Percentiles rank a stretch among this genome's conserved stretches.
Conservation (phyloP, 2,888 invertebrate species). For the Dynastes tityus region DNA sequence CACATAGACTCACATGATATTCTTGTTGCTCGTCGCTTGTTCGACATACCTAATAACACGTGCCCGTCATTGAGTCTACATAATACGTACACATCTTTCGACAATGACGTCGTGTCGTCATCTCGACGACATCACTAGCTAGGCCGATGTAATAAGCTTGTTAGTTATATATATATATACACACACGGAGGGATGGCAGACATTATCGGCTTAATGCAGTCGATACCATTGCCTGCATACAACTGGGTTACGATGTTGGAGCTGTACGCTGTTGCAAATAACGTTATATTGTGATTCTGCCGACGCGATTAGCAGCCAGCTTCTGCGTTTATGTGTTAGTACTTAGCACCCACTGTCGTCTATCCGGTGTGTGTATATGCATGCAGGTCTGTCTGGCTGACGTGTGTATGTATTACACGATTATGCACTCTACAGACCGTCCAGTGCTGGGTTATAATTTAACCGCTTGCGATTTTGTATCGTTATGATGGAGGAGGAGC, state of each 20-base stretch:
- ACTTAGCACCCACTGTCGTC: constrained; percentile 3
- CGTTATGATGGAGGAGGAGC: too few relatives aligned
- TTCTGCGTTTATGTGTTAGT: background rate
- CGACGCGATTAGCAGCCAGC: constrained; percentile 7
- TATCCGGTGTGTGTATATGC: background rate
- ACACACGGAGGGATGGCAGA: background rate
- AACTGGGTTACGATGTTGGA: background rate
- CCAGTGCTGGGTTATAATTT: too few relatives aligned
- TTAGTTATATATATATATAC: background rate
- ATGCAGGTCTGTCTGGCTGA: too few relatives aligned
- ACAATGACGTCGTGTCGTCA: constrained; percentile 1
- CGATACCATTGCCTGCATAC: background rate
- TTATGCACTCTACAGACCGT: too few relatives aligned
- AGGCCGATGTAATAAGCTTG: constrained; percentile 17
- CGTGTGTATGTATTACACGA: too few relatives aligned
- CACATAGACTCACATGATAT: background rate
- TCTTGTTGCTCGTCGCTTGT: background rate
- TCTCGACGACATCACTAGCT: background rate
- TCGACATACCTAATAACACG: constrained; percentile 11
- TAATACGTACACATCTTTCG: background rate
- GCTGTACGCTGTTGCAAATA: background rate
- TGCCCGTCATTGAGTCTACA: background rate
- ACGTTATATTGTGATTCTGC: background rate
- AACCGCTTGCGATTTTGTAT: too few relatives aligned
- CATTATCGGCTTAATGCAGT: constrained; percentile 29